Base-by-base conservation (phyloP, 2,888 invertebrate species). In the Pomacea canaliculata region DNA sequence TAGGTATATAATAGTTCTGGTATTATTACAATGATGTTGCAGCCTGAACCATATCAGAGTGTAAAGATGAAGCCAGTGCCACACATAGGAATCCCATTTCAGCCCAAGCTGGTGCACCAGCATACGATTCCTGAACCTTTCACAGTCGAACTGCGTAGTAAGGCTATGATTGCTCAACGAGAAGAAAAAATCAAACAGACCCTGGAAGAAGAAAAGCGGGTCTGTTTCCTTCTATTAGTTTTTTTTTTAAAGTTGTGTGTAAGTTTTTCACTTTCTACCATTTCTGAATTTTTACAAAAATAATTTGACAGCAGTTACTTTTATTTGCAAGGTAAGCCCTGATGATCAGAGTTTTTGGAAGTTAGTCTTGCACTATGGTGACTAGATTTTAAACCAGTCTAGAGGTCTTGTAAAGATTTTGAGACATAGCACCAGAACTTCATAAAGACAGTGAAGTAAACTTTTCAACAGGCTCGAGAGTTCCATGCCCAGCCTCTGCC, bases 401-500 rank as follows among this genome's bases (percentile, higher is more conserved):
- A 23, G 51, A 51, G 51, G 51, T 13, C 23, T 37, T 7, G 2
- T 16, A 56, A 56, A 10, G 51, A 56, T 56, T 56, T 56, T 10
- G 51, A 56, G 51, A 7, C 10, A 56, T 13, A 37, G 37, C 37
- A 37, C 37, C 37, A 37, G 37, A 37, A 37, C 37, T 37, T 37
- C 37, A 3, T 37, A 37, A 37, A 37, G 37, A 37, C 37, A 37
- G 1, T 37, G 37, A 37, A 37, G 37, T 37, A 37, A 37, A 37
- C 37, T 37, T 37, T 37, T 18, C 37, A 16, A 7, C 93, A 93
- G 87, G 92, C 93, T 0, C 91, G 93, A 1, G 93, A 93, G 81
- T 95, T 95, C 85, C 94, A 94, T 89, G 95, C 95, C 0, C 93
- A 94, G 71, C 94, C 94, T 0, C 87, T 94, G 19, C 95, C 95